Evolutionary conservation across 2,888 invertebrate genomes (phyloP).

Genomic region (Beris morrisii): DNA sequence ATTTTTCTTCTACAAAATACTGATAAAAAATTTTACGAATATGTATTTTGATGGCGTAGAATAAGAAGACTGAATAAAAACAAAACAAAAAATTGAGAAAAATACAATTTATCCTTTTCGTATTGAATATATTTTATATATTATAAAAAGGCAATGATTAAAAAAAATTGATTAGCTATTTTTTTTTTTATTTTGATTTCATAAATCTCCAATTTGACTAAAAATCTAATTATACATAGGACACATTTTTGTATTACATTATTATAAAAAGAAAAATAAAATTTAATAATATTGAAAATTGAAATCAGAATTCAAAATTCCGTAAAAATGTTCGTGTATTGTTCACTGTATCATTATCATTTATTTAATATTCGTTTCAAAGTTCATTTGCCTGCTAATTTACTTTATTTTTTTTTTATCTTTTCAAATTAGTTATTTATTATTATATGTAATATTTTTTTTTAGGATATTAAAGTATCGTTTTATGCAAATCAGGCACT

Average conservation of each 20-base stretch:
- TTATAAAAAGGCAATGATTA: no score
- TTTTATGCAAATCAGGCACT: constrained; percentile 39
- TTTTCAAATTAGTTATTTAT: no score
- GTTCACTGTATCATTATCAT: constrained; percentile 3
- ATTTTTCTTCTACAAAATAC: no score
- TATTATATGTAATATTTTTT: constrained; percentile 1
- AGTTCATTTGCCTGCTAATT: constrained; percentile 9
- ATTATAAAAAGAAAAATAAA: constrained; percentile 13
- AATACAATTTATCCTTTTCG: no score
- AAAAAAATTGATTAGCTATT: background rate
- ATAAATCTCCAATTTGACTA: constrained; percentile 15
- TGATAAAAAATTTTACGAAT: no score
- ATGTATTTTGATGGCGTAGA: no score
- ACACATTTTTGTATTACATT: constrained; percentile 9
- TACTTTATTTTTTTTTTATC: background rate
- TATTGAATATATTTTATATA: no score
- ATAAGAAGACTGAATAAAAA: no score
- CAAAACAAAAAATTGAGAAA: no score
- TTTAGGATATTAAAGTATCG: constrained; percentile 14
- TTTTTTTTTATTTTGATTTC: constrained; percentile 23
- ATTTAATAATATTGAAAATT: constrained; percentile 12
- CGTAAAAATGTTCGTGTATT: constrained; percentile 11
- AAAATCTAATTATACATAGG: constrained; percentile 1
- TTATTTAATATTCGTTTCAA: constrained; percentile 24
- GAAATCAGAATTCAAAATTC: constrained; percentile 30